Evolutionary conservation across 2,888 invertebrate genomes (phyloP), one percentile per base, ranked within the genome.

Genomic region (Scaptomyza reducta): DNA sequence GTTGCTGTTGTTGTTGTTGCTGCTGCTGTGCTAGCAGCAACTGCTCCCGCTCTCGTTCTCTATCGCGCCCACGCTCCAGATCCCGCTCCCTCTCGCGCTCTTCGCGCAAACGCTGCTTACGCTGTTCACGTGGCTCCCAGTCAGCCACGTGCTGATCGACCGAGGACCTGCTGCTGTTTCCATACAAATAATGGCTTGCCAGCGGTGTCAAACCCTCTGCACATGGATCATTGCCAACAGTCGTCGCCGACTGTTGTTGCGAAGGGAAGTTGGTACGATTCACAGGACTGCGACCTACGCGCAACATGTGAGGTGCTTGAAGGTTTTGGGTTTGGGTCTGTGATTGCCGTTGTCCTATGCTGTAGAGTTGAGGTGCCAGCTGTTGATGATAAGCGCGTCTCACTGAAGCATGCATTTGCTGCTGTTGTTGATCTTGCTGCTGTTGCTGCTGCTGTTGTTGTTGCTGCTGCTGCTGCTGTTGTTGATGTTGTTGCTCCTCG

Each of bases 201-300:
- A 89, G 50, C 0, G 89, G 87, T 13, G 88, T 87, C 6, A 89
- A 61, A 4, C 89, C 89, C 49, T 89, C 89, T 10, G 87, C 77
- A 33, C 87, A 89, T n/a, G 85, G 70, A 72, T 79, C 75, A 59
- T 45, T 62, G 25, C 7, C 35, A 6, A 49, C 46, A 33, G 55
- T n/a, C 18, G 65, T 40, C 9, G 18, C 46, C 14, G 44, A 70
- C 6, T 55, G 76, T 14, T 64, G 59, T 16, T 55, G 61, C 18
- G 54, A 9, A n/a, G 68, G 6, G n/a, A 53, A 73, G 16, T 59
- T 78, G 62, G 82, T 78, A 60, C 83, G 89, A 70, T 84, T 89
- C 13, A 90, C 84, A 2, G 90, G 90, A 74, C 90, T 90, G 53
- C 90, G 79, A 14, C 90, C 90, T 2, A 89, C 81, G 35, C 90